Conservation (phyloP, 2,797 vertebrate species). For the Paratrypauchen microcephalus region DNA sequence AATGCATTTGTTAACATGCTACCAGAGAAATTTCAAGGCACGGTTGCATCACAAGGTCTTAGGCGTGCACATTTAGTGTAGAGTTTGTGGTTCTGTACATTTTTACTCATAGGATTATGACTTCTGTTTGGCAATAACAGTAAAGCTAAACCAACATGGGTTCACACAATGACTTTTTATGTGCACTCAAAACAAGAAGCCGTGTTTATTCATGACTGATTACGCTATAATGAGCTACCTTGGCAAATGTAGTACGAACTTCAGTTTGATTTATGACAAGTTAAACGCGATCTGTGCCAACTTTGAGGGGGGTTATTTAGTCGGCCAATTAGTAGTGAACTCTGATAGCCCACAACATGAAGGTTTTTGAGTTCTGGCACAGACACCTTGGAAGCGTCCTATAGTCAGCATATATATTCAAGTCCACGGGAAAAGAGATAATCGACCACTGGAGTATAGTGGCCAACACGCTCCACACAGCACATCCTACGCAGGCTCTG, state of each 20-base stretch:
- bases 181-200: background rate
- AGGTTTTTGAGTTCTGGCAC: constrained; percentile 27
- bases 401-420: constrained; percentile 24
- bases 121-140: background rate
- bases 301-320: constrained; percentile 40
- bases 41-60: background rate
- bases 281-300: constrained; percentile 22
- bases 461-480: constrained; percentile 35
- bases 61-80: background rate
- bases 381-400: constrained; percentile 23
- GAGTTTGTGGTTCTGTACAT: background rate
- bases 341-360: constrained; percentile 37
- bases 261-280: constrained; percentile 18
- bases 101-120: background rate
- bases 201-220: constrained; percentile 30
- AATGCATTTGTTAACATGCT: background rate
- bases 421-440: constrained; percentile 40
- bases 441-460: constrained; percentile 46
- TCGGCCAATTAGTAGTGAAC: constrained; percentile 48
- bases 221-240: constrained; percentile 5
- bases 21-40: background rate
- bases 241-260: constrained; percentile 25
- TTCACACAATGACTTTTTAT: background rate
- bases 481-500: constrained; percentile 35
- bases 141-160: background rate